Conservation (phyloP, 2,797 vertebrate genomes). For the Gallinago stenura region DNA sequence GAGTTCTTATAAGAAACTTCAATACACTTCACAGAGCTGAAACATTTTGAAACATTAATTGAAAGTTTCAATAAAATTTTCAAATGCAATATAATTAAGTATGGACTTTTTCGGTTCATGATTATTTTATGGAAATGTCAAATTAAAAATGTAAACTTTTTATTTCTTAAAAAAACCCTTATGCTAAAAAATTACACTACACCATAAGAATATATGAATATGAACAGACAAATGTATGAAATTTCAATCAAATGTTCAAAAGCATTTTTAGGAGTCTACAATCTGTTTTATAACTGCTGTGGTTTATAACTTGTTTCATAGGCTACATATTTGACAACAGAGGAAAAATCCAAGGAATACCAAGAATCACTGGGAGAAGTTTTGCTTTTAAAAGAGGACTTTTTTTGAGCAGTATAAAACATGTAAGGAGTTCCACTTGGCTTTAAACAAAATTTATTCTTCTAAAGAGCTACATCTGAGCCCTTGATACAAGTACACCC, state of each 20-base stretch:
- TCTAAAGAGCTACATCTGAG: not conserved
- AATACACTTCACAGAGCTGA: not conserved
- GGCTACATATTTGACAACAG: not conserved
- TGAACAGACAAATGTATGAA: not conserved
- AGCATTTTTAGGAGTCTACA: not conserved
- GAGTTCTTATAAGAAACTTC: not conserved
- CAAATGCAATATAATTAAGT: not conserved
- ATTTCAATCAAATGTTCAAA: not conserved
- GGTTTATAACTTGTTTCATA: not conserved
- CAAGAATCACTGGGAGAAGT: not conserved
- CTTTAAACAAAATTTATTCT: not conserved
- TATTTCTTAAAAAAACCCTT: fast-evolving
- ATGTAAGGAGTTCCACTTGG: not conserved
- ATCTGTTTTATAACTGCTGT: not conserved
- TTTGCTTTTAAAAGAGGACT: not conserved
- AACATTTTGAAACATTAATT: not conserved
- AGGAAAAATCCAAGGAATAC: not conserved
- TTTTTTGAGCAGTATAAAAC: not conserved
- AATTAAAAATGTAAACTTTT: not conserved
- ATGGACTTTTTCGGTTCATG: not conserved
- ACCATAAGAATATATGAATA: not conserved
- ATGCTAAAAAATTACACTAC: not conserved
- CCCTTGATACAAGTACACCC: not conserved
- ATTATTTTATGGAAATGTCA: not conserved
- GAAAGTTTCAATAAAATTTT: not conserved